Evolutionary conservation across 2,797 vertebrate genomes (phyloP).

Genomic region (Brotula barbata): DNA sequence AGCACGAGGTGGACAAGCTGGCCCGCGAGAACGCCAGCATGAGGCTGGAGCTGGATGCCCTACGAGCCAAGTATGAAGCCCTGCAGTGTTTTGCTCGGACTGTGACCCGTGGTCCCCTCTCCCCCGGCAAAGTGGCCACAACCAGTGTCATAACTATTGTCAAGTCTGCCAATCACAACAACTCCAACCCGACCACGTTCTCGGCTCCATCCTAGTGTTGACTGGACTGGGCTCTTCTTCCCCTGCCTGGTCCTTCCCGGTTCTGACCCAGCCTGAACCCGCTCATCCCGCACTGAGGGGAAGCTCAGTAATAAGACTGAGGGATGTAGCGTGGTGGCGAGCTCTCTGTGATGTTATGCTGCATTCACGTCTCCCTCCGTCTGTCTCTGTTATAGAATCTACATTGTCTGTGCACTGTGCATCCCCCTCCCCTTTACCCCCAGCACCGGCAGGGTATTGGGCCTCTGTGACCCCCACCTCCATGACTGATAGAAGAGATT

Average conservation of each 20-base stretch:
- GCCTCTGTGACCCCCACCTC: constrained; percentile 60
- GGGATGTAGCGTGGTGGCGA: constrained; percentile 54
- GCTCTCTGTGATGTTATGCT: constrained; percentile 63
- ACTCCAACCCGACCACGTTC: constrained; percentile 84
- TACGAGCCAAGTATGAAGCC: constrained; percentile 98
- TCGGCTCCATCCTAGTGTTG: constrained; percentile 89
- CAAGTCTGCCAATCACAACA: constrained; percentile 90
- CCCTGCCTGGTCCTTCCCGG: constrained; percentile 70
- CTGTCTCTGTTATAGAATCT: constrained; percentile 54
- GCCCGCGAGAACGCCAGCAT: constrained; percentile 97
- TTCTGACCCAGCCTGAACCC: constrained; percentile 56
- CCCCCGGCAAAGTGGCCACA: constrained; percentile 92
- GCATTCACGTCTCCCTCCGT: constrained; percentile 63
- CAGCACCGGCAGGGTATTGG: constrained; percentile 69
- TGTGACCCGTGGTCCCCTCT: constrained; percentile 92
- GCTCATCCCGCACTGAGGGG: constrained; percentile 64
- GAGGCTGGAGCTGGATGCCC: constrained; percentile 94
- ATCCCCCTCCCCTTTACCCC: constrained; percentile 28
- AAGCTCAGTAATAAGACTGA: constrained; percentile 70
- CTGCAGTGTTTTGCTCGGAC: constrained; percentile 98
- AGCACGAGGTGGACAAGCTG: constrained; percentile 97
- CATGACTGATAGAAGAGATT: constrained; percentile 63
- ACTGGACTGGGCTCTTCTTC: constrained; percentile 56
- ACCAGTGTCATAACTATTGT: constrained; percentile 99
- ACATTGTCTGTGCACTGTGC: constrained; percentile 79